These are phyloP conservation scores for Apis laboriosa DNA, from an alignment of 1,140 invertebrate species.

Conservation along the genomic window DNA sequence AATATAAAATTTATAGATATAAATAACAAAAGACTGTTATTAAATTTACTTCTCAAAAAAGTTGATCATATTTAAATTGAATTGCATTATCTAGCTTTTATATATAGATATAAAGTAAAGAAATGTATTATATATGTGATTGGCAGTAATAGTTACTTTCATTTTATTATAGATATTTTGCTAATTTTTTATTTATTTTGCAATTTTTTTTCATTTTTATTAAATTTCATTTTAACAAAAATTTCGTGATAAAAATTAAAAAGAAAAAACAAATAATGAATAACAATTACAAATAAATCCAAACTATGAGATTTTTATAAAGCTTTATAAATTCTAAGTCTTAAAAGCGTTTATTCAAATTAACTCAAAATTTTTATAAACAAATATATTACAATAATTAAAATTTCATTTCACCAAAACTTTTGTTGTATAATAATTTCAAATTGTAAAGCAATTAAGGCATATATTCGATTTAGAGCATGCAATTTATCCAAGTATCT, in stretches of 20 bases:
- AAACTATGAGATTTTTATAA: neutral
- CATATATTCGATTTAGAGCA: constrained; percentile 72
- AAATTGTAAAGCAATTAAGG: constrained; percentile 70
- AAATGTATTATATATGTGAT: constrained; percentile 1
- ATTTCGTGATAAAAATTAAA: neutral
- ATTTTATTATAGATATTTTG: neutral
- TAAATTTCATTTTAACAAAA: neutral
- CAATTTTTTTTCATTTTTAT: neutral
- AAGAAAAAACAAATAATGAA: neutral
- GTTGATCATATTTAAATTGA: constrained; percentile 9
- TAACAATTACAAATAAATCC: neutral
- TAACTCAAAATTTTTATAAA: neutral
- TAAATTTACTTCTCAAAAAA: constrained; percentile 27
- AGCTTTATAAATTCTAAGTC: neutral
- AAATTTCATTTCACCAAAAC: constrained; percentile 61
- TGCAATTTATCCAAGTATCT: constrained; percentile 75
- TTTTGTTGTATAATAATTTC: constrained; percentile 69
- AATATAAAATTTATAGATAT: constrained; percentile 50
- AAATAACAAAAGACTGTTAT: constrained; percentile 38
- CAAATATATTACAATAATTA: neutral
- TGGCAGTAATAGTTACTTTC: constrained; percentile 28
- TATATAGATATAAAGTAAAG: constrained; percentile 1
- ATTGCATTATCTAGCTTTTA: constrained; percentile 1
- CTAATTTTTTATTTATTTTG: neutral
- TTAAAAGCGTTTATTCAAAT: neutral